Conservation (phyloP, 2,113 vertebrate genomes). For the Myanophis thanlyinensis region DNA sequence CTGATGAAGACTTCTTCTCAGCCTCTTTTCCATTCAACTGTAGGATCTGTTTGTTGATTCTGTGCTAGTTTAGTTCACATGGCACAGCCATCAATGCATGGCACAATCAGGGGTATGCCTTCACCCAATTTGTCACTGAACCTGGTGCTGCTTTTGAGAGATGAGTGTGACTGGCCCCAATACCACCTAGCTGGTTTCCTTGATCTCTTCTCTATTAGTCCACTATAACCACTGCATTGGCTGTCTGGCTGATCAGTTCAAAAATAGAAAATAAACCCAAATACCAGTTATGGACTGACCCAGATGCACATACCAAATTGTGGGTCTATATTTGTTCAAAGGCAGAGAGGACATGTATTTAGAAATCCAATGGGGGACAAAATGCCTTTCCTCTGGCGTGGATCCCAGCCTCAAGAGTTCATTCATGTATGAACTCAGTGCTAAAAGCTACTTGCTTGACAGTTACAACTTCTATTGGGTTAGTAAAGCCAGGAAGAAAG, state of each 20-base stretch:
- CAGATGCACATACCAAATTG: background rate
- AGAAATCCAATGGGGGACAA: background rate
- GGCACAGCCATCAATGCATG: background rate
- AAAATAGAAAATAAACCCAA: too few species aligned
- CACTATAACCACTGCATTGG: background rate
- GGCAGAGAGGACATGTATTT: background rate
- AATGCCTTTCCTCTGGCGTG: conserved; percentile 1
- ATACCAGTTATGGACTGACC: too few species aligned
- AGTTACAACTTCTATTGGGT: background rate
- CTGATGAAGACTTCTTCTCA: background rate
- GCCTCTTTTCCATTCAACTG: background rate
- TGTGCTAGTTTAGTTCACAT: background rate
- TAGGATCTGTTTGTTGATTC: background rate
- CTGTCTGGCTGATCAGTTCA: background rate
- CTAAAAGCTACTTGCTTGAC: background rate
- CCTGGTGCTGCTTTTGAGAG: background rate
- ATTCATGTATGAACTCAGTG: background rate
- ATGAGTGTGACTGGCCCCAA: background rate
- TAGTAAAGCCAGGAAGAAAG: background rate
- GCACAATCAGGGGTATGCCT: background rate
- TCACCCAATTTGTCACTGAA: background rate
- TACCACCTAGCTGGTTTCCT: background rate
- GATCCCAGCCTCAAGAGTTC: background rate
- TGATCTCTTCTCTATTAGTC: background rate
- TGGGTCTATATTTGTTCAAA: background rate